These are phyloP conservation scores for Ciconia nigra DNA, from an alignment of 2,797 vertebrate species.

Conservation along the genomic window DNA sequence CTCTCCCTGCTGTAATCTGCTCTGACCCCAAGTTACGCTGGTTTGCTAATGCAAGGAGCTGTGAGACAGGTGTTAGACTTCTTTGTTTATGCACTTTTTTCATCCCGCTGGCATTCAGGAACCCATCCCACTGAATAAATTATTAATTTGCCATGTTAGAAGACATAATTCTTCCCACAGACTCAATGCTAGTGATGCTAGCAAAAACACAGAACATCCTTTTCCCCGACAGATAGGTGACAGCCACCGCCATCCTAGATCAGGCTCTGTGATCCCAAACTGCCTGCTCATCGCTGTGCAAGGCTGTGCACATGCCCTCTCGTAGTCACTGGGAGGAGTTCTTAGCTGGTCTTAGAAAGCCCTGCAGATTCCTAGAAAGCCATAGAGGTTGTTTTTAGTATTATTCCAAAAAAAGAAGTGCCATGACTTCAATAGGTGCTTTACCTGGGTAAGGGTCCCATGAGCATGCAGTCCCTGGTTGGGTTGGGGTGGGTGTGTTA, in stretches of 20 bases:
- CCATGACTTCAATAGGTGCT: background rate
- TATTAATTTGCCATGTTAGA: background rate
- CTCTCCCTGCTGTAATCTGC: background rate
- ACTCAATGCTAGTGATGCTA: background rate
- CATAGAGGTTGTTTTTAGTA: background rate
- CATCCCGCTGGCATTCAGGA: background rate
- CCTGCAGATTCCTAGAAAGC: background rate
- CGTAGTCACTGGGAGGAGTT: accelerated
- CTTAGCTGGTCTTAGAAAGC: background rate
- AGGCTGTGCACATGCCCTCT: background rate
- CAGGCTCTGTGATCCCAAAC: background rate
- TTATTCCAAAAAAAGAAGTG: background rate
- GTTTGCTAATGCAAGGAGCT: background rate
- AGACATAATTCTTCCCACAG: background rate
- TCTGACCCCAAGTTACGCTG: background rate
- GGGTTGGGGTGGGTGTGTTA: background rate
- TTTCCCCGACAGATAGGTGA: background rate
- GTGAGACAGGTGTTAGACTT: background rate
- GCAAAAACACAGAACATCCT: background rate
- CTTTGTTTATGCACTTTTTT: background rate
- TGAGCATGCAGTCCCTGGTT: background rate
- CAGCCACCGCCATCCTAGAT: background rate
- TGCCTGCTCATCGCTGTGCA: background rate
- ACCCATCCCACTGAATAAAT: background rate
- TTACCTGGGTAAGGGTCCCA: background rate